These are phyloP conservation scores for Cotesia congregata DNA, from an alignment of 2,888 invertebrate species.

Conservation along the genomic window DNA sequence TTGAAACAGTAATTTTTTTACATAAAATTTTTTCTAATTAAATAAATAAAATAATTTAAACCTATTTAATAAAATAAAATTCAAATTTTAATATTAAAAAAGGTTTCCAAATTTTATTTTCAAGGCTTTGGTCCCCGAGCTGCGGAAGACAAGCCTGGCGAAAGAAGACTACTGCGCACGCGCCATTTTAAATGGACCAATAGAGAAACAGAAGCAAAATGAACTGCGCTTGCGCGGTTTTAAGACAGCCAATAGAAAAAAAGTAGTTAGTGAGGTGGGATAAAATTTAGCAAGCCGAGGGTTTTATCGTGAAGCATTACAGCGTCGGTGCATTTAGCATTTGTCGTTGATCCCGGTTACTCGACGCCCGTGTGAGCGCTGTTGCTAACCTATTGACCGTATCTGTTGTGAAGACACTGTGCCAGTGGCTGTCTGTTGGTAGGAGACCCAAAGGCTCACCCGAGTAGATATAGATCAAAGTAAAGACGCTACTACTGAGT, in stretches of 20 bases:
- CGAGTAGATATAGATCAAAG: slow-evolving; percentile 8
- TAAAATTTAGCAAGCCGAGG: background rate
- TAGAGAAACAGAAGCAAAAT: slow-evolving; percentile 14
- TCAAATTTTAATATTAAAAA: too few relatives aligned
- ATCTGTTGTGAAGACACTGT: slow-evolving; percentile 49
- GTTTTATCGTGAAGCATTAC: background rate
- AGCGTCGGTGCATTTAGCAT: slow-evolving; percentile 59
- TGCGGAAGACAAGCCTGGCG: background rate
- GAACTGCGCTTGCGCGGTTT: slow-evolving; percentile 50
- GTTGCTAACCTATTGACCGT: slow-evolving; percentile 55
- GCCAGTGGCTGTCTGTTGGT: slow-evolving; percentile 64
- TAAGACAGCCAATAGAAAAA: slow-evolving; percentile 53
- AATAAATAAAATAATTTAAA: too few relatives aligned
- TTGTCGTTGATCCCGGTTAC: slow-evolving; percentile 61
- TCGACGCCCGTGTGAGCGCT: slow-evolving; percentile 65
- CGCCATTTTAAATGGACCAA: slow-evolving; percentile 56
- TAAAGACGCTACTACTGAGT: slow-evolving; percentile 18
- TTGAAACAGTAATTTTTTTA: too few relatives aligned
- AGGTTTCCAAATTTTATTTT: too few relatives aligned
- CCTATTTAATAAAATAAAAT: too few relatives aligned
- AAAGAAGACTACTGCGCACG: slow-evolving; percentile 42
- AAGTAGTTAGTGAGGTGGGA: slow-evolving; percentile 2
- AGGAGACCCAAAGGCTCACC: slow-evolving; percentile 29
- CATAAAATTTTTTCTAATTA: too few relatives aligned
- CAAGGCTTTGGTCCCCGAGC: too few relatives aligned